Conservation (phyloP, 2,113 vertebrate species). For the Hemiprocne comata region DNA sequence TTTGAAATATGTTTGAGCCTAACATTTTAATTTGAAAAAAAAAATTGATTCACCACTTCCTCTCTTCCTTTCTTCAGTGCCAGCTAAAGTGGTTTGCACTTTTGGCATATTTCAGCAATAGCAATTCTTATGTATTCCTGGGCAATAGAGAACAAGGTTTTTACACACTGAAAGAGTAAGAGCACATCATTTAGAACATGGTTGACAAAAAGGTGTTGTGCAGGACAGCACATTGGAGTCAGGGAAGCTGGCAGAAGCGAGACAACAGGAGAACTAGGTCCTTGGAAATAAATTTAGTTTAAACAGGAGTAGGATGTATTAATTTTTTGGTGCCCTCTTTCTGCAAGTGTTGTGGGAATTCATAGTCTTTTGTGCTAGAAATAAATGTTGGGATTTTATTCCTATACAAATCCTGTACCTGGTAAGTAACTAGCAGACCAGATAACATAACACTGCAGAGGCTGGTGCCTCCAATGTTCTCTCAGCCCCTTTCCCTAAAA, state of each 20-base stretch:
- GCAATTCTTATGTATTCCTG: not conserved
- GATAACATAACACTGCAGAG: slow-evolving; percentile 31
- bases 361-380: not conserved
- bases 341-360: not conserved
- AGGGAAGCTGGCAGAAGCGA: not conserved
- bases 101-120: not conserved
- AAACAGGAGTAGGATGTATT: not conserved
- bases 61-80: not conserved
- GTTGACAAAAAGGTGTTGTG: not conserved
- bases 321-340: not conserved
- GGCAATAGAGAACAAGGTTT: not conserved
- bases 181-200: not conserved
- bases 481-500: slow-evolving; percentile 16
- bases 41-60: not conserved
- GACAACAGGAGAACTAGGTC: not conserved
- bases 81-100: not conserved
- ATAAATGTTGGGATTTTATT: not conserved
- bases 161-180: not conserved
- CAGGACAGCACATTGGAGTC: not conserved
- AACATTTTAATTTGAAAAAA: not conserved
- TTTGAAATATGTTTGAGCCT: slow-evolving; percentile 15
- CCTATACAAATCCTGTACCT: not conserved
- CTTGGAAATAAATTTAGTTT: not conserved
- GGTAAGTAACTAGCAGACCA: not conserved
- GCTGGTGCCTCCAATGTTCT: not conserved